phyloP scores from a whole-genome alignment of 1,140 invertebrate genomes.

The Frieseomelitta varia region DNA sequence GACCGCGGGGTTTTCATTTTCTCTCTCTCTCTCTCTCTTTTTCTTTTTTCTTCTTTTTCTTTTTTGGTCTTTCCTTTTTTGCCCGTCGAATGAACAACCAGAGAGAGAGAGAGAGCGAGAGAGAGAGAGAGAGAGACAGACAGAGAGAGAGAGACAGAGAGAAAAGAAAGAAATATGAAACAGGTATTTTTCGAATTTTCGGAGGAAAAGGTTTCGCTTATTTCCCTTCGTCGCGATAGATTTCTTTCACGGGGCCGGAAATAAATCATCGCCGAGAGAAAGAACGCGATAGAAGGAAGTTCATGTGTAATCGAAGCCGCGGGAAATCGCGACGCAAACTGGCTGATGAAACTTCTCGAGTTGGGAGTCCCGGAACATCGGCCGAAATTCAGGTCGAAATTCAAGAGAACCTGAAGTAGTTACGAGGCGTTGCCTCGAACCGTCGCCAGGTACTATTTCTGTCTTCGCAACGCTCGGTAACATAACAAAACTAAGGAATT shows the following conservation, averaged over 20 bases:
- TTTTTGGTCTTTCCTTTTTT: conserved; percentile 1
- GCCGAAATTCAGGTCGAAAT: background rate
- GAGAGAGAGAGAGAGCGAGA: too few species aligned
- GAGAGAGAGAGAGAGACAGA: too few species aligned
- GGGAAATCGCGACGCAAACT: background rate
- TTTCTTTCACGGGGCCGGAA: conserved; percentile 28
- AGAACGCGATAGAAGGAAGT: conserved; percentile 24
- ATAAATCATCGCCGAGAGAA: background rate
- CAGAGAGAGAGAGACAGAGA: background rate
- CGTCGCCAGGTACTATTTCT: background rate
- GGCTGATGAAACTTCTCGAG: conserved; percentile 34
- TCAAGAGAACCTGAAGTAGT: background rate
- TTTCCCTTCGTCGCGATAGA: conserved; percentile 17
- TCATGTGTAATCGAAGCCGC: conserved; percentile 46
- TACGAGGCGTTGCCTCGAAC: background rate
- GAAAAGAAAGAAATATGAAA: conserved; percentile 2
- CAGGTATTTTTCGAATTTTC: background rate
- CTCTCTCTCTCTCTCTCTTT: too few species aligned
- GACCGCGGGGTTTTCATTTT: too few species aligned
- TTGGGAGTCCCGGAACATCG: background rate
- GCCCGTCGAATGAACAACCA: conserved; percentile 13
- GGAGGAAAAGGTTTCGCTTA: background rate
- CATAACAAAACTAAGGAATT: background rate
- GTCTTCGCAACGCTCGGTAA: background rate
- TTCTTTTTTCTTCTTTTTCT: background rate